Percentiles rank a stretch among this genome's conserved stretches.
phyloP scores from a whole-genome alignment of 2,888 invertebrate genomes.

The Sisyra terminalis region DNA sequence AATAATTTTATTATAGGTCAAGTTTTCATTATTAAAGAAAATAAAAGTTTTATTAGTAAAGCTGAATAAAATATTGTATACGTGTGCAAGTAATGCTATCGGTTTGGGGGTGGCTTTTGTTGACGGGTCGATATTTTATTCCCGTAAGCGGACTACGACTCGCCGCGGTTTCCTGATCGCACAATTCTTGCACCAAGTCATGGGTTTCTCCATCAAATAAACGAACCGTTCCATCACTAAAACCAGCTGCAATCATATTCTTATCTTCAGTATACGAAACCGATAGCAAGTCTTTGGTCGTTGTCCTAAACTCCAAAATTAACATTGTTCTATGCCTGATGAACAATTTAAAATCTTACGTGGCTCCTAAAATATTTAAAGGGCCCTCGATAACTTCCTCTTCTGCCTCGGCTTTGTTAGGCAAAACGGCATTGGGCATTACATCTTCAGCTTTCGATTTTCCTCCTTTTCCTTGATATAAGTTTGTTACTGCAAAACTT shows the following conservation, averaged over 20 bases:
- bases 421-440: too few species aligned
- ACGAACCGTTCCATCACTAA: conserved; percentile 39
- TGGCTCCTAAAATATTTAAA: too few species aligned
- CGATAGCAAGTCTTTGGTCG: conserved; percentile 35
- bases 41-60: background rate
- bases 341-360: background rate
- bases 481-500: too few species aligned
- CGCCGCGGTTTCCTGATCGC: conserved; percentile 34
- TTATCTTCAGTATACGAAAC: conserved; percentile 43
- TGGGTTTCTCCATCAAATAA: conserved; percentile 34
- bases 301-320: conserved; percentile 16
- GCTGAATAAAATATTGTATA: conserved; percentile 23
- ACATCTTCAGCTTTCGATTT: too few species aligned
- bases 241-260: conserved; percentile 40
- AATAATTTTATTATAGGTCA: background rate
- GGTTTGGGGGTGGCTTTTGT: conserved; percentile 38
- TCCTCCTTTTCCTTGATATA: too few species aligned
- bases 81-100: conserved; percentile 39
- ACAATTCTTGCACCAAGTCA: conserved; percentile 29
- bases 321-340: background rate
- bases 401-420: too few species aligned
- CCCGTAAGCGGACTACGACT: conserved; percentile 39
- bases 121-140: conserved; percentile 41
- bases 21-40: background rate
- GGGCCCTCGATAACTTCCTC: background rate